Conservation (phyloP, 1,140 invertebrate species). For the honey bee (Apis mellifera) region DNA sequence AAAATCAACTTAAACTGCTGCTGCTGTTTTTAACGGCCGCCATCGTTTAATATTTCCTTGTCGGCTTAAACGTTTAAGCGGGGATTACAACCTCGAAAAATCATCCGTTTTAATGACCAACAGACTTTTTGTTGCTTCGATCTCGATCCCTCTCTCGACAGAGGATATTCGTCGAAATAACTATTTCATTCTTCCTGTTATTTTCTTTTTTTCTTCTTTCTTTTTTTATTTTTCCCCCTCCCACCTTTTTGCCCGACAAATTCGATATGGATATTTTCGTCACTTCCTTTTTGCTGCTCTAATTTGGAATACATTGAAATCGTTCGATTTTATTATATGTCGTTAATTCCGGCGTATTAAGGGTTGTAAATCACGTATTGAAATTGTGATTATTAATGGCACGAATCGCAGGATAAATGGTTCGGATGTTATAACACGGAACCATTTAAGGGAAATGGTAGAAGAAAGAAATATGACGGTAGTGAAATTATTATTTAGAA, state of each 20-base stretch:
- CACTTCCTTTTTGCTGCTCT: background rate
- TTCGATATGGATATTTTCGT: background rate
- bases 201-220: background rate
- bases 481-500: too few species aligned
- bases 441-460: too few species aligned
- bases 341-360: background rate
- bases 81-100: constrained; percentile 32
- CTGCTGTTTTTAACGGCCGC: constrained; percentile 32
- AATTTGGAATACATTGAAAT: background rate
- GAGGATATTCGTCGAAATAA: background rate
- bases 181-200: background rate
- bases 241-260: too few species aligned
- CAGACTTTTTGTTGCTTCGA: background rate
- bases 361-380: background rate
- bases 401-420: background rate
- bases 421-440: too few species aligned
- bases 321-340: background rate
- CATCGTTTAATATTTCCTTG: constrained; percentile 46
- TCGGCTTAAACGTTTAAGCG: constrained; percentile 36
- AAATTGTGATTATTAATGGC: background rate
- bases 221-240: background rate
- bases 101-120: constrained; percentile 12
- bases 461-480: too few species aligned
- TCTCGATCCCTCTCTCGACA: background rate
- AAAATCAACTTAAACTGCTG: constrained; percentile 37